Percentiles rank a stretch among this genome's conserved stretches.
phyloP scores from a whole-genome alignment of 1,140 invertebrate genomes.

The Odontomachus brunneus region DNA sequence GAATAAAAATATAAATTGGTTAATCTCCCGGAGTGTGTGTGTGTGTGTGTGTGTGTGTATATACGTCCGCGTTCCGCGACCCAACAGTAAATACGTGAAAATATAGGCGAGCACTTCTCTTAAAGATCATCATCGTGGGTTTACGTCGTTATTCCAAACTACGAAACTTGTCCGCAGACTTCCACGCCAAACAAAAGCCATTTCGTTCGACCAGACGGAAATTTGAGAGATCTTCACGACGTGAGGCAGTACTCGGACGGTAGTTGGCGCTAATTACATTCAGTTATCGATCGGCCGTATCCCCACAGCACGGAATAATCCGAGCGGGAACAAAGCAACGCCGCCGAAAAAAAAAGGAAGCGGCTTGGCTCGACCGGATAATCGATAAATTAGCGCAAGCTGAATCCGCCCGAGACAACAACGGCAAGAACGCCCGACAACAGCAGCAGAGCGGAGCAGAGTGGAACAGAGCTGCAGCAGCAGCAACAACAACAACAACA shows the following conservation, averaged over 20 bases:
- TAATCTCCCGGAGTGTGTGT: no score
- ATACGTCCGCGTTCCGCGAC: no score
- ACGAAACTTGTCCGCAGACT: slow-evolving; percentile 16
- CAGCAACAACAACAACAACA: not conserved
- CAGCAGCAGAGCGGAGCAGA: slow-evolving; percentile 7
- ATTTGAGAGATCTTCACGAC: slow-evolving; percentile 12
- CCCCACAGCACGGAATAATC: slow-evolving; percentile 15
- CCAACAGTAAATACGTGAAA: slow-evolving; percentile 8
- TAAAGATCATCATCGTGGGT: slow-evolving; percentile 6
- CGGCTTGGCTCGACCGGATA: slow-evolving; percentile 4
- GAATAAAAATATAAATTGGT: no score
- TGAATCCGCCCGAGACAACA: slow-evolving; percentile 36
- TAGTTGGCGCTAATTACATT: slow-evolving; percentile 40
- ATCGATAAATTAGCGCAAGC: slow-evolving; percentile 54
- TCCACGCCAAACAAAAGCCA: not conserved
- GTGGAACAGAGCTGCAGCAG: slow-evolving; percentile 15
- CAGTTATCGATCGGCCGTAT: slow-evolving; percentile 28
- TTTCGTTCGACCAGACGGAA: not conserved
- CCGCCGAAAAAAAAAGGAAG: slow-evolving; percentile 1
- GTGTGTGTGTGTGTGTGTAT: no score
- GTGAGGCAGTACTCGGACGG: not conserved
- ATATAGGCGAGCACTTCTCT: not conserved
- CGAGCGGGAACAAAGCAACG: slow-evolving; percentile 18
- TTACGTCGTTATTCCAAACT: slow-evolving; percentile 7
- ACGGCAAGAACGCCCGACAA: not conserved